These are phyloP conservation scores for Stenodema calcarata DNA, from an alignment of 2,888 invertebrate genomes.

Conservation along the genomic window DNA sequence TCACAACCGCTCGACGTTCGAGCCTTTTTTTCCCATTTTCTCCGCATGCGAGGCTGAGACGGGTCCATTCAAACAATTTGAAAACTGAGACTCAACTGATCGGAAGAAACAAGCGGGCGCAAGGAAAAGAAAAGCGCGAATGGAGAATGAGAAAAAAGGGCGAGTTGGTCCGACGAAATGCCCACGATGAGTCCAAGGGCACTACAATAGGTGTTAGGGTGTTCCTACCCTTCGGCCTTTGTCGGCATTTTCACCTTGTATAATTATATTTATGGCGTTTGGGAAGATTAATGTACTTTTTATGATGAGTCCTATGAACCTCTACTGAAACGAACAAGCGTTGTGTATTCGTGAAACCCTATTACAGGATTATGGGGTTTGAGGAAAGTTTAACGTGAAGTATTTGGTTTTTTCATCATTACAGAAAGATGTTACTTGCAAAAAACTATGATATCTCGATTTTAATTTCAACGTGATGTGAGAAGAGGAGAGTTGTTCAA, in stretches of 20 bases:
- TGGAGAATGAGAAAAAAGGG: neutral
- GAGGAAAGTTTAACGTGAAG: too few species aligned
- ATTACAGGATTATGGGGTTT: too few species aligned
- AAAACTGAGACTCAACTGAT: neutral
- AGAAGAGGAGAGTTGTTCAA: too few species aligned
- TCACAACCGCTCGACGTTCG: neutral
- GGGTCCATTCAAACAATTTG: neutral
- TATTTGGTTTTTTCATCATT: too few species aligned
- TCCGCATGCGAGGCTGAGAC: neutral
- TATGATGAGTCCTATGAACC: neutral
- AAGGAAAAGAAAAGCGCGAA: neutral
- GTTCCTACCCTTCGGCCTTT: neutral
- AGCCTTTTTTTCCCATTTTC: neutral
- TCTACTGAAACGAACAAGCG: neutral
- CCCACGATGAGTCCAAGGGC: neutral
- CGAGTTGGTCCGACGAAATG: neutral
- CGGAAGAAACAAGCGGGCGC: neutral
- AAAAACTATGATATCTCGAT: too few species aligned
- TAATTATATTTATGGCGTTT: slow-evolving; percentile 1
- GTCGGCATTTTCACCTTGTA: neutral
- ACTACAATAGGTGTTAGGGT: neutral
- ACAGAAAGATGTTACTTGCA: too few species aligned
- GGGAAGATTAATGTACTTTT: neutral
- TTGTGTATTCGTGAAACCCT: neutral
- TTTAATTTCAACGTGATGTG: too few species aligned